phyloP scores from a whole-genome alignment of 2,888 invertebrate genomes.

The Crematogaster levior region DNA sequence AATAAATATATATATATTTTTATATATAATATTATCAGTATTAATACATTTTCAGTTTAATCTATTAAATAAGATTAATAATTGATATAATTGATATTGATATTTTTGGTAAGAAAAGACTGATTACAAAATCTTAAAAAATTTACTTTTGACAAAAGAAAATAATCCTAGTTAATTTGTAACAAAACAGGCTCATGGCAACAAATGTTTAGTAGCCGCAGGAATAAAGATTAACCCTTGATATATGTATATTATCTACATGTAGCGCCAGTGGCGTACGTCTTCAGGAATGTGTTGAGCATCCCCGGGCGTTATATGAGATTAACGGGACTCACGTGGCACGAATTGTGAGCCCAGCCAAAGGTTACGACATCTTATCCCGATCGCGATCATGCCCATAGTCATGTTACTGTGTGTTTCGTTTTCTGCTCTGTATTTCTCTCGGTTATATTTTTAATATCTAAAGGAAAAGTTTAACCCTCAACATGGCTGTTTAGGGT shows the following conservation, averaged over 20 bases:
- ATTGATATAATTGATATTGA: too few relatives aligned
- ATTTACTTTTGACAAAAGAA: not conserved
- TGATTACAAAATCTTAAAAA: not conserved
- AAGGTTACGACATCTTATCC: constrained; percentile 67
- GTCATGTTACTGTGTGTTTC: constrained; percentile 31
- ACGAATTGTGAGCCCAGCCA: constrained; percentile 42
- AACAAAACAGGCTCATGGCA: not conserved
- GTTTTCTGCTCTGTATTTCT: constrained; percentile 43
- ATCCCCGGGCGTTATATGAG: constrained; percentile 39
- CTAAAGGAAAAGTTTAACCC: not conserved
- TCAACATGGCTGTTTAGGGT: constrained; percentile 43
- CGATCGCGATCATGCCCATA: constrained; percentile 45
- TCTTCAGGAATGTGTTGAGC: constrained; percentile 38
- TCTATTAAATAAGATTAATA: not conserved
- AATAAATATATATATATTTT: too few relatives aligned
- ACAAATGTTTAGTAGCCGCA: not conserved
- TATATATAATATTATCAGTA: not conserved
- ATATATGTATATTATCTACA: not conserved
- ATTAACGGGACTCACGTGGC: constrained; percentile 61
- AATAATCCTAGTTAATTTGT: not conserved
- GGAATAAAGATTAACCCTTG: not conserved
- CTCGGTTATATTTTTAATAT: constrained; percentile 46
- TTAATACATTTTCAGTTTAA: not conserved
- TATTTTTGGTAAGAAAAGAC: not conserved
- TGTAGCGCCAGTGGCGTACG: not conserved